Evolutionary conservation across 2,888 invertebrate species (phyloP), one percentile per base, ranked within the genome.

Genomic region (Parnassius apollo): DNA sequence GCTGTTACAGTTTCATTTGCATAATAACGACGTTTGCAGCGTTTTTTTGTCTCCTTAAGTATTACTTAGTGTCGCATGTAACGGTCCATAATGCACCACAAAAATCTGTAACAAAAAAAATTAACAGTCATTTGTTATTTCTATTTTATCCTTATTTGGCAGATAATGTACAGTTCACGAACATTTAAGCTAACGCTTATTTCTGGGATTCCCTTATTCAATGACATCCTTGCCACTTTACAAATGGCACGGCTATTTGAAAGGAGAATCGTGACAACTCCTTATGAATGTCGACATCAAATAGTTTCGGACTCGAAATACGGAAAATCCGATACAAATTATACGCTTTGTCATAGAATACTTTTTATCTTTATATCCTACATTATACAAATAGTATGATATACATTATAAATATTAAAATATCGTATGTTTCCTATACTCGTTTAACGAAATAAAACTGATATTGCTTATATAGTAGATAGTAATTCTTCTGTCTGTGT

Each of bases 181-280:
- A 44, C 42, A 10, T 63, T 56, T 50, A 61, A 57, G 52, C 52
- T 25, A 62, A 59, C 68, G 70, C 80, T 82, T 82, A 85, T 81
- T 74, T 77, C 73, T 79, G 90, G 90, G 77, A 87, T 90, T 89
- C 86, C 90, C 88, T 81, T 71, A 77, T 78, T 82, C 84, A 82
- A 81, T 80, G 82, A 84, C 84, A 87, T 88, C 87, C 86, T 88
- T 85, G 86, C 85, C 72, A 75, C 76, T 78, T 79, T 75, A 83
- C 79, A 85, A 87, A 88, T 87, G 86, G 84, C 84, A 87, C 74
- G 82, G 59, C 77, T 75, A 79, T 83, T 89, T 83, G 86, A 90
- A 90, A 89, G 88, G 90, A 79, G 79, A 87, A 78, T 90, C 90
- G 89, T 89, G 90, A 87, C 68, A 48, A 13, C n/a, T 57, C 71